These are phyloP conservation scores for Apamea sordens DNA, from an alignment of 2,888 invertebrate genomes.

Conservation along the genomic window DNA sequence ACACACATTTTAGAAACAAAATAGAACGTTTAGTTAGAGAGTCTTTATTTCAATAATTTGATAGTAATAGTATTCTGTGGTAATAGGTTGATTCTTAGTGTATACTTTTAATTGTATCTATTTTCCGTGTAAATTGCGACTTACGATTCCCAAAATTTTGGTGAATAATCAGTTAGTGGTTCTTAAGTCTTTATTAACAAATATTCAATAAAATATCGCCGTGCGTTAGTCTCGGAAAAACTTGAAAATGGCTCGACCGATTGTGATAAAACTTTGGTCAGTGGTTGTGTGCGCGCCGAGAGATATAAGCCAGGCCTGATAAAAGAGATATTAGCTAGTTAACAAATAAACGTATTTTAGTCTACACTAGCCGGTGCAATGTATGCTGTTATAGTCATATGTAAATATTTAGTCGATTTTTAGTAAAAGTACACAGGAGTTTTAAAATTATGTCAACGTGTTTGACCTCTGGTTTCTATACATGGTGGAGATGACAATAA, in stretches of 20 bases:
- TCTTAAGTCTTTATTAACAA: not conserved
- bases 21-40: slow-evolving; percentile 8
- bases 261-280: not conserved
- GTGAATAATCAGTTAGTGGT: not conserved
- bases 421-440: not conserved
- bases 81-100: not conserved
- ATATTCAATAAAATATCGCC: not conserved
- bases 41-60: not conserved
- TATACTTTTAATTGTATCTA: not conserved
- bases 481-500: too few species aligned
- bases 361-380: not conserved
- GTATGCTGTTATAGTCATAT: slow-evolving; percentile 2
- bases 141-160: slow-evolving; percentile 31
- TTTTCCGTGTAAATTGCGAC: slow-evolving; percentile 20
- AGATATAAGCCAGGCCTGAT: too few species aligned
- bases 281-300: too few species aligned
- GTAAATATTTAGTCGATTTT: slow-evolving; percentile 5
- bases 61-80: not conserved
- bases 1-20: slow-evolving; percentile 6
- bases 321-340: not conserved
- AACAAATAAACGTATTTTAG: not conserved
- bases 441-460: slow-evolving; percentile 16
- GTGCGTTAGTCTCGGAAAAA: not conserved
- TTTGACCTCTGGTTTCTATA: too few species aligned
- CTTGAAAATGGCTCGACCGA: not conserved